Base-by-base conservation (phyloP, 2,888 invertebrate genomes). In the Lasius platythorax region DNA sequence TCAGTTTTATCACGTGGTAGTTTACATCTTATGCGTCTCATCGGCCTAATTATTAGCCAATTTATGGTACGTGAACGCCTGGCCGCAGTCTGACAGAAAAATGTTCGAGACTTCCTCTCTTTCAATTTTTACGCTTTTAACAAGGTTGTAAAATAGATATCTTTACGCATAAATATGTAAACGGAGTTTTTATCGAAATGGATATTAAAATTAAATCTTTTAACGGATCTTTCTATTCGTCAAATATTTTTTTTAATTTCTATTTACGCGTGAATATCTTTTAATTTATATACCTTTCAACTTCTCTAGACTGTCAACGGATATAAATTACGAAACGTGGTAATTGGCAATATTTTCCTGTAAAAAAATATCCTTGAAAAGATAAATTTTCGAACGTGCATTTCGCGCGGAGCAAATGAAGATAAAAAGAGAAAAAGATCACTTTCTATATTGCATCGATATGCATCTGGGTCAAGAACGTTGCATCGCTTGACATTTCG, bases 401-500 rank as follows among this genome's bases (percentile, higher is more conserved):
- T 33, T 61, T 43, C 33, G n/a, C 6, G 18, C 43, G 28, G 33
- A 37, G 6, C 6, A 3, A 46, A 11, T 5, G 12, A 46, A 53
- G 33, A 72, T 18, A 33, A 70, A 11, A 23, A 30, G 6, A 40
- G 15, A 56, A 33, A 73, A 58, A 58, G 30, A 70, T 37, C 82
- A 81, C 79, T 85, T 85, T 85, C 76, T 82, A 67, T 15, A 40
- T 28, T 75, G 73, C 58, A 66, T 43, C 68, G 74, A 86, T 87
- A 92, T 93, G 92, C 88, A 93, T 92, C 91, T 91, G 87, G 93
- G 93, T 93, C 93, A 93, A 93, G 93, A 93, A 93, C 93, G 87
- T 89, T 84, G 90, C 87, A 85, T 82, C 87, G 87, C 84, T 87
- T 88, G 90, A 90, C 90, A 91, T 91, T 89, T 90, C 86, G 68